Conservation (phyloP, 2,797 vertebrate genomes). For the Sternarchorhynchus goeldii region DNA sequence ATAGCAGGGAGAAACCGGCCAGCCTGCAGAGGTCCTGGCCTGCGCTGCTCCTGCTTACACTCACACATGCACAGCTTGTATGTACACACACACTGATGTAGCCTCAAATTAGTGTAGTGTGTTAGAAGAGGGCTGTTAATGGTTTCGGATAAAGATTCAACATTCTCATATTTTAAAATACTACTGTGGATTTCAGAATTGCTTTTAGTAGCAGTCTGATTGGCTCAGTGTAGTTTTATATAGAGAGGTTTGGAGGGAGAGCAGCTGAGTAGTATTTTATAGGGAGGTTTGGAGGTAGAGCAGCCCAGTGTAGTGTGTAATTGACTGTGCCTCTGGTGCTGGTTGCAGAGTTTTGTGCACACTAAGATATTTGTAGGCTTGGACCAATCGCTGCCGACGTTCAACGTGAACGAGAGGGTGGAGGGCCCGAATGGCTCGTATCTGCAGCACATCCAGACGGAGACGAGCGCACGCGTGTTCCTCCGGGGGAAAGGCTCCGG, state of each 20-base stretch:
- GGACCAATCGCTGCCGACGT: constrained; percentile 74
- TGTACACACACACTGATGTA: constrained; percentile 32
- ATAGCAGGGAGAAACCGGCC: constrained; percentile 72
- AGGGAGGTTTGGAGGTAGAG: neutral
- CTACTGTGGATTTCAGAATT: neutral
- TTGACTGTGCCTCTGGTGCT: constrained; percentile 39
- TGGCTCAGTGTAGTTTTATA: neutral
- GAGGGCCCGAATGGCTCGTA: constrained; percentile 78
- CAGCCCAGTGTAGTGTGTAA: constrained; percentile 30
- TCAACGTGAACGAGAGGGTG: constrained; percentile 80
- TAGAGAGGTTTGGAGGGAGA: neutral
- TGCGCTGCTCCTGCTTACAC: constrained; percentile 73
- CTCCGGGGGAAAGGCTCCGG: constrained; percentile 79
- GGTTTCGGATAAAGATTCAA: too few species aligned
- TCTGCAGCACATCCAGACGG: constrained; percentile 80
- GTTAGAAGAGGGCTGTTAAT: too few species aligned
- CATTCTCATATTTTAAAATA: neutral
- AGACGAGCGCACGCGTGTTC: constrained; percentile 80
- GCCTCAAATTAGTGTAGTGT: too few species aligned
- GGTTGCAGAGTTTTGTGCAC: constrained; percentile 80
- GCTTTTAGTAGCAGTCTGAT: neutral
- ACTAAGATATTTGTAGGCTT: constrained; percentile 84
- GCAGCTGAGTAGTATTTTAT: constrained; percentile 5
- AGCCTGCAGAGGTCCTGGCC: constrained; percentile 60
- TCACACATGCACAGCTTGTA: neutral